Evolutionary conservation across 2,797 vertebrate species (phyloP).

Genomic region (Echiichthys vipera): DNA sequence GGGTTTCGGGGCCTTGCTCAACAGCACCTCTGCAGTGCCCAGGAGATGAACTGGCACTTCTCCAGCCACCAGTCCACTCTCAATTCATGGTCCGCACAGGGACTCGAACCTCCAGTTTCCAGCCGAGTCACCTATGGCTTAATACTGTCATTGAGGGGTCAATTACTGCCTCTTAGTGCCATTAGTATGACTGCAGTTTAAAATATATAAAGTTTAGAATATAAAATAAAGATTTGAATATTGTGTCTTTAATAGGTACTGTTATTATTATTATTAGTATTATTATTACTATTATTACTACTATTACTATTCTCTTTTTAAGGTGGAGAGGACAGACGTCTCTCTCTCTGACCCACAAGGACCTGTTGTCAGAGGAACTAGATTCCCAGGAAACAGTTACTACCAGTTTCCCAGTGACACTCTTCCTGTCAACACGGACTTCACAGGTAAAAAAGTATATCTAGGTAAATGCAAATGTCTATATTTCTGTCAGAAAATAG

Average conservation of each 20-base stretch:
- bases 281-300: neutral
- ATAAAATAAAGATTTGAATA: neutral
- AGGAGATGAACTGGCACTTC: too few relatives aligned
- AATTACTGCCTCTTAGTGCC: neutral
- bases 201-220: too few relatives aligned
- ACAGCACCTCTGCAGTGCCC: too few relatives aligned
- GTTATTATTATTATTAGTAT: neutral
- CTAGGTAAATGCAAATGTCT: neutral
- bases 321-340: constrained; percentile 89
- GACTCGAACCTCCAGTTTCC: too few relatives aligned
- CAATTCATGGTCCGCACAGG: too few relatives aligned
- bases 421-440: constrained; percentile 88
- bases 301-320: constrained; percentile 29
- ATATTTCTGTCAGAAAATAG: constrained; percentile 5
- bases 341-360: constrained; percentile 83
- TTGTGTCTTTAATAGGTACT: neutral
- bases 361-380: constrained; percentile 85
- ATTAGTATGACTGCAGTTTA: neutral
- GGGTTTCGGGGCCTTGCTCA: too few relatives aligned
- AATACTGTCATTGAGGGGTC: too few relatives aligned
- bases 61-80: too few relatives aligned
- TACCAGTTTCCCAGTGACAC: constrained; percentile 87
- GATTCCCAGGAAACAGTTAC: constrained; percentile 89
- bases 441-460: constrained; percentile 86
- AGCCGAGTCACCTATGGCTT: too few relatives aligned